Evolutionary conservation across 1,140 invertebrate genomes (phyloP), one percentile per base, ranked within the genome.

Genomic region (Rhopalosiphum maidis): DNA sequence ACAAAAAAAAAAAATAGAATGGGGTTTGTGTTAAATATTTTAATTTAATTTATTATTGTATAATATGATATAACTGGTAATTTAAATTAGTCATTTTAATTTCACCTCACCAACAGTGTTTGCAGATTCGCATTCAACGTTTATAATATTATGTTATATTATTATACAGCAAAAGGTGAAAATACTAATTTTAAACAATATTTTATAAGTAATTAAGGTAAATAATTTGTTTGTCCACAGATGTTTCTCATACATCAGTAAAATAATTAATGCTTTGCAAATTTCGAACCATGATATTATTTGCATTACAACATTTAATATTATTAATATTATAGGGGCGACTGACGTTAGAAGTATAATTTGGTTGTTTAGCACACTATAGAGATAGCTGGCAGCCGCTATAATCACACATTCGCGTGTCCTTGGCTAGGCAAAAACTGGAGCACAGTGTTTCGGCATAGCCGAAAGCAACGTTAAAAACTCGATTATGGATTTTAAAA

Each of bases 341-440:
- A 18, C 86, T 22, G 46, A 88, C 60, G 30, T 77, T 77, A 25
- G 46, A 88, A 51, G 35, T 88, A n/a, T 51, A 88, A 51, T 88
- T 88, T 51, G 30, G 30, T 35, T 88, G 22, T 88, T 51, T 51
- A n/a, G n/a, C 22, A 51, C 46, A n/a, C 18, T 48, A 86, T 86
- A 88, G 86, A 51, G 86, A 51, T 51, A n/a, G 41, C 41, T 41
- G 86, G n/a, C n/a, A 11, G 37, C n/a, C 46, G 22, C 22, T 37
- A 54, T 89, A 89, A 89, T 21, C 30, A 51, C 22, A 54, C 87
- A 23, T 35, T 89, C 21, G 48, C 15, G 46, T 54, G 87, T 89
- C 87, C 87, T 89, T 89, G 87, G 87, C 9, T 37, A 89, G n/a
- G 18, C 18, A 21, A 35, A 89, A 89, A 89, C 87, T 89, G 87